These are phyloP conservation scores for Spea multiplicata DNA, from an alignment of 2,113 vertebrate genomes.

Conservation along the genomic window DNA sequence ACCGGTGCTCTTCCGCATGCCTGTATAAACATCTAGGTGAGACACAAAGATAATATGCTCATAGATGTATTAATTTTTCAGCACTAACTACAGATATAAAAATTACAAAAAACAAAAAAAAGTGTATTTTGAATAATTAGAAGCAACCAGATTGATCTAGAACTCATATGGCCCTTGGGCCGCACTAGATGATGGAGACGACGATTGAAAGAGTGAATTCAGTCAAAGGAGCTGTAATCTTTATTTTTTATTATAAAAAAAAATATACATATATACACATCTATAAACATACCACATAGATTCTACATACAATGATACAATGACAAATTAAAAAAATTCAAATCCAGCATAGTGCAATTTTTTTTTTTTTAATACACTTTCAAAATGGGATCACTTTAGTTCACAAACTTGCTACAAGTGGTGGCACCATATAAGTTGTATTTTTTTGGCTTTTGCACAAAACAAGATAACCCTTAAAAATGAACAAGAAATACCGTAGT, in stretches of 20 bases:
- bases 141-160: no score
- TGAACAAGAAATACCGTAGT: no score
- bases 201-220: conserved; percentile 24
- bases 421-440: conserved; percentile 64
- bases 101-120: no score
- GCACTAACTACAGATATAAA: no score
- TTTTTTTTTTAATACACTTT: conserved; percentile 48
- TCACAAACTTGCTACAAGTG: conserved; percentile 59
- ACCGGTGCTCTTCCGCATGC: no score
- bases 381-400: conserved; percentile 65
- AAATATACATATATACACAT: conserved; percentile 60
- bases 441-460: conserved; percentile 58
- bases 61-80: no score
- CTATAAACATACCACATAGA: conserved; percentile 52
- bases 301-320: conserved; percentile 20
- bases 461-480: no score
- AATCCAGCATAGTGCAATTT: conserved; percentile 64
- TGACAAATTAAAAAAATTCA: conserved; percentile 54
- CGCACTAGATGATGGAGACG: no score
- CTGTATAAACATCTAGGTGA: no score
- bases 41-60: no score
- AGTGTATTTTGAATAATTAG: no score
- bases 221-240: conserved; percentile 63
- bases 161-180: no score
- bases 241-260: conserved; percentile 72